Evolutionary conservation across 2,888 invertebrate species (phyloP), one percentile per base, ranked within the genome.

Genomic region (Orchesella flavescens): DNA sequence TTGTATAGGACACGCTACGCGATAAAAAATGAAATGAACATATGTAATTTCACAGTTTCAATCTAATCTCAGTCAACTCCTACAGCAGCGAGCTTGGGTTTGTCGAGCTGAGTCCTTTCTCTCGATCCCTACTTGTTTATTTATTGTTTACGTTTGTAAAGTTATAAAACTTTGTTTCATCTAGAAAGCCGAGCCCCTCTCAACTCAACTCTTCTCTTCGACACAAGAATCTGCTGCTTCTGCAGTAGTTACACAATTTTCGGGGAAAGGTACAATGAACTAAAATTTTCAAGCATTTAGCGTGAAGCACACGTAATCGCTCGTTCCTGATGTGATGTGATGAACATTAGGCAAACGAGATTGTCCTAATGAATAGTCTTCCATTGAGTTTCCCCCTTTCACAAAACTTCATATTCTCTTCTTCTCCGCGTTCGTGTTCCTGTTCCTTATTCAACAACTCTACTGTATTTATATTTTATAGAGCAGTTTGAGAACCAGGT

Each of bases 31-130:
- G 12, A 44, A 65, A 66, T 66, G 66, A 66, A 66, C 44, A 44
- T 66, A 44, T n/a, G 66, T 66, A 66, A 66, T 66, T 66, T 66
- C 66, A 66, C 44, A 66, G 66, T 66, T 44, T 44, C 66, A 66
- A 66, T 66, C 66, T 66, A 66, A 66, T 66, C 66, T 59, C 66
- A 44, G 44, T 66, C 66, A 66, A 44, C 44, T n/a, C n/a, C 21
- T 9, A 21, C 21, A 19, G 13, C 23, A 61, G 61, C 12, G 23
- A 24, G 9, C 3, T 53, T 5, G 1, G 19, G 44, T 4, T 61
- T 12, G 61, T 24, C 23, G 61, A 34, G 34, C n/a, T n/a, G n/a
- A n/a, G n/a, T n/a, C n/a, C n/a, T n/a, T n/a, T n/a, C n/a, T n/a
- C n/a, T 34, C 34, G 34, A 2, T 34, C 34, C 34, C 61, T 23